These are phyloP conservation scores for Dryas iulia DNA, from an alignment of 1,140 invertebrate genomes.

Conservation along the genomic window DNA sequence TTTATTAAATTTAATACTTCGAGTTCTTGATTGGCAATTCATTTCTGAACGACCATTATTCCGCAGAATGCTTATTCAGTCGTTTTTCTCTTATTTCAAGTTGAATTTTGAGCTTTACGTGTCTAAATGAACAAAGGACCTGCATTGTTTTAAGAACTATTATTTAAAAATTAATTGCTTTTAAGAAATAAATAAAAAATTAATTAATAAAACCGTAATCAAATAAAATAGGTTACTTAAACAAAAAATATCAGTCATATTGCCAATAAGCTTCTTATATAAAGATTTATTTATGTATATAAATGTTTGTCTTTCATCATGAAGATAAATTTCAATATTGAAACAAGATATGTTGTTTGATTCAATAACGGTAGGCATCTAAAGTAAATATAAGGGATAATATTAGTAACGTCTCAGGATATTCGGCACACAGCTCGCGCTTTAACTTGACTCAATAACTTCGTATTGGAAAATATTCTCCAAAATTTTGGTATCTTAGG, in stretches of 20 bases:
- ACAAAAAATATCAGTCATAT: not conserved
- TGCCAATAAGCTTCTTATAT: not conserved
- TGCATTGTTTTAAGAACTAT: not conserved
- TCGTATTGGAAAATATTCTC: not conserved
- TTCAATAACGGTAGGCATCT: not conserved
- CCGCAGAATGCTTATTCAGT: not conserved
- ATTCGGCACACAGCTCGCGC: not conserved
- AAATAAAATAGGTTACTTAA: no score
- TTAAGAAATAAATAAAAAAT: no score
- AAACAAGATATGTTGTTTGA: not conserved
- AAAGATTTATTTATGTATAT: not conserved
- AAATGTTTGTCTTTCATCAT: not conserved
- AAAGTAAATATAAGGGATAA: not conserved
- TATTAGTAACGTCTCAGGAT: not conserved
- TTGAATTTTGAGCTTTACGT: not conserved
- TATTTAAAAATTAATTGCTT: no score
- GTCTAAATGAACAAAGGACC: not conserved
- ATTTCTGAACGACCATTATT: not conserved
- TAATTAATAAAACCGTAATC: no score
- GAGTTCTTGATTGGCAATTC: not conserved
- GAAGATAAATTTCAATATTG: not conserved
- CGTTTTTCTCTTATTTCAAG: not conserved
- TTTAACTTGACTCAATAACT: not conserved
- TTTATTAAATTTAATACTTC: not conserved
- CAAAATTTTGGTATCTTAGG: not conserved